Conservation (phyloP, 2,113 vertebrate species). For the Tiliqua scincoides region DNA sequence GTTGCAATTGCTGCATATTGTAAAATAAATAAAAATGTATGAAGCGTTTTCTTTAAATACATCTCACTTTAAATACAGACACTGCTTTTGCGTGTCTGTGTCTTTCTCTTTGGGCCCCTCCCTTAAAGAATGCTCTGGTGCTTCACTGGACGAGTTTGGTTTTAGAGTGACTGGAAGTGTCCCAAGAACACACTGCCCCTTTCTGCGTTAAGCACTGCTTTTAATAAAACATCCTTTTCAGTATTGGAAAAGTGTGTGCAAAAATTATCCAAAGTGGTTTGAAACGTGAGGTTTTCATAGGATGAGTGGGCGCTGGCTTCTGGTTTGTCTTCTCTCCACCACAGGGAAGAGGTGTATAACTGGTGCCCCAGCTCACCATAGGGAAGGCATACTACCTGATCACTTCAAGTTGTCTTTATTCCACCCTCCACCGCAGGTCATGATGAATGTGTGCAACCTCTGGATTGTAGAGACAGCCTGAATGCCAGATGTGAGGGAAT, state of each 20-base stretch:
- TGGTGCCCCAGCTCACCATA: neutral
- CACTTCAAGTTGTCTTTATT: neutral
- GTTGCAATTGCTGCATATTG: neutral
- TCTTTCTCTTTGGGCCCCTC: neutral
- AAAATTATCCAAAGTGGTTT: neutral
- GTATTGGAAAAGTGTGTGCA: neutral
- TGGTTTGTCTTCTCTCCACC: neutral
- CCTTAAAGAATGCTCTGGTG: neutral
- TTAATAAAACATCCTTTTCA: neutral
- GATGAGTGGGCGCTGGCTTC: neutral
- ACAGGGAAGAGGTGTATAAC: neutral
- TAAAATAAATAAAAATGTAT: neutral
- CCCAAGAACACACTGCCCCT: neutral
- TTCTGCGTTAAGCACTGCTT: neutral
- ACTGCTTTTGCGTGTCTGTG: neutral
- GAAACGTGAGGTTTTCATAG: neutral
- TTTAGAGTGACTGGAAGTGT: neutral
- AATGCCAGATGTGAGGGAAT: too few relatives aligned
- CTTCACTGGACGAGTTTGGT: neutral
- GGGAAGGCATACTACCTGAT: too few relatives aligned
- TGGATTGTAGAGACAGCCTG: too few relatives aligned
- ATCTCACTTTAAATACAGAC: neutral
- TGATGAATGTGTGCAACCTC: too few relatives aligned
- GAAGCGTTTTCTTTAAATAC: neutral
- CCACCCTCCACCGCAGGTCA: too few relatives aligned